Conservation (phyloP, 23 tunicate genomes). For the Styela clava region DNA sequence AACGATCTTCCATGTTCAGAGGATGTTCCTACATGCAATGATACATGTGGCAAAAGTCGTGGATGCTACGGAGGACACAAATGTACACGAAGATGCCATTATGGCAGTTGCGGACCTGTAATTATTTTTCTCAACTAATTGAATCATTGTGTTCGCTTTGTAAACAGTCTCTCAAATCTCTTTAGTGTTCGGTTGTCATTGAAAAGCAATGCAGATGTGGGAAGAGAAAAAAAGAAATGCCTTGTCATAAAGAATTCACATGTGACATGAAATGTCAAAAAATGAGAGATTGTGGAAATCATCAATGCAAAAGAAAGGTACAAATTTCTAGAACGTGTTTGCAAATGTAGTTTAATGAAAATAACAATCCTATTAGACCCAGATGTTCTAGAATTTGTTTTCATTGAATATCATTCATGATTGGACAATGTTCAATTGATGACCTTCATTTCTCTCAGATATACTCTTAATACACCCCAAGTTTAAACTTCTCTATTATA, state of each 20-base stretch:
- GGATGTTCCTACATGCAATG: constrained; percentile 49
- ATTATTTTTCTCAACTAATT: too few species aligned
- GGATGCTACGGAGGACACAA: constrained; percentile 80
- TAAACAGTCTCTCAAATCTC: background rate
- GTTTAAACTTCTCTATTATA: too few species aligned
- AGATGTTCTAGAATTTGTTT: too few species aligned
- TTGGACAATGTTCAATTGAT: too few species aligned
- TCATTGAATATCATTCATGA: too few species aligned
- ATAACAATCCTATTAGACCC: too few species aligned
- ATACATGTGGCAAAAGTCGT: constrained; percentile 69
- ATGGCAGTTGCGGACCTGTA: constrained; percentile 81
- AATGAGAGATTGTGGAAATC: constrained; percentile 65
- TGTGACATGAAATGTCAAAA: constrained; percentile 68
- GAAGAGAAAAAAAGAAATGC: constrained; percentile 45
- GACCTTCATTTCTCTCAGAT: too few species aligned
- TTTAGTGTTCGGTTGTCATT: constrained; percentile 59
- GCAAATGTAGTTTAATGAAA: too few species aligned
- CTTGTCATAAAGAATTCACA: constrained; percentile 56
- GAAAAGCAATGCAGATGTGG: constrained; percentile 78
- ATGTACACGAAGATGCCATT: constrained; percentile 86
- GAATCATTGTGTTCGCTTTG: background rate
- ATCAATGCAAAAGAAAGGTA: constrained; percentile 82
- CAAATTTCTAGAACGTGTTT: background rate
- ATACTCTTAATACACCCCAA: too few species aligned
- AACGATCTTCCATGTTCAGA: constrained; percentile 52